Percentiles rank a stretch among this genome's conserved stretches.
phyloP scores from a whole-genome alignment of 2,113 vertebrate species.

The Takifugu bimaculatus region DNA sequence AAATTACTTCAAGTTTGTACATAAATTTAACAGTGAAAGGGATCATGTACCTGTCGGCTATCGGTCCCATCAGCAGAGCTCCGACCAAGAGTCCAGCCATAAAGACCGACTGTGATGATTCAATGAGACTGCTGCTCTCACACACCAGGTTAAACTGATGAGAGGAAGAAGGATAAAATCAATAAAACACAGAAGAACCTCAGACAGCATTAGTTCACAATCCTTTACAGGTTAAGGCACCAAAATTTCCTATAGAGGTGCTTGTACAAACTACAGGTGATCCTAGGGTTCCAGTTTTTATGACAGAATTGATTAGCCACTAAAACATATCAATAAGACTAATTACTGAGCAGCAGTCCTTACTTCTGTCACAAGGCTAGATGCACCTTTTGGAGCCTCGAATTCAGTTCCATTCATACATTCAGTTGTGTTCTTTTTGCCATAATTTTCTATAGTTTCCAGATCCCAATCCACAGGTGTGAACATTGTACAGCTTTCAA shows the following conservation, averaged over 20 bases:
- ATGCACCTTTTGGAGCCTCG: slow-evolving; percentile 52
- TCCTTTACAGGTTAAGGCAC: too few species aligned
- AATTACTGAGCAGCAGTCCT: background rate
- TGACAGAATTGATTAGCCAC: background rate
- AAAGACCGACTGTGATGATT: slow-evolving; percentile 81
- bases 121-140: slow-evolving; percentile 67
- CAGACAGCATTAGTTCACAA: background rate
- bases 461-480: slow-evolving; percentile 72
- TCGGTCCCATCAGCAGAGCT: slow-evolving; percentile 74
- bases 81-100: slow-evolving; percentile 84
- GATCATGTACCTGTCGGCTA: slow-evolving; percentile 81
- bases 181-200: slow-evolving; percentile 25
- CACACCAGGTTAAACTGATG: slow-evolving; percentile 86
- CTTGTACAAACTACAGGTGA: too few species aligned
- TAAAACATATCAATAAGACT: background rate
- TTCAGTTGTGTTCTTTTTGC: slow-evolving; percentile 71
- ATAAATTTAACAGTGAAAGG: too few species aligned
- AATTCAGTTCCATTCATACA: slow-evolving; percentile 77
- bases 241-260: too few species aligned
- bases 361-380: slow-evolving; percentile 73
- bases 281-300: too few species aligned
- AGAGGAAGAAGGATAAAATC: slow-evolving; percentile 24
- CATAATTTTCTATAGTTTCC: slow-evolving; percentile 66
- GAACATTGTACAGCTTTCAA: slow-evolving; percentile 82
- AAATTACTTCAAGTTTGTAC: too few species aligned